Percentiles rank a stretch among this genome's conserved stretches.
These are phyloP conservation scores for Rapana venosa DNA, from an alignment of 2,888 invertebrate genomes.

Conservation along the genomic window DNA sequence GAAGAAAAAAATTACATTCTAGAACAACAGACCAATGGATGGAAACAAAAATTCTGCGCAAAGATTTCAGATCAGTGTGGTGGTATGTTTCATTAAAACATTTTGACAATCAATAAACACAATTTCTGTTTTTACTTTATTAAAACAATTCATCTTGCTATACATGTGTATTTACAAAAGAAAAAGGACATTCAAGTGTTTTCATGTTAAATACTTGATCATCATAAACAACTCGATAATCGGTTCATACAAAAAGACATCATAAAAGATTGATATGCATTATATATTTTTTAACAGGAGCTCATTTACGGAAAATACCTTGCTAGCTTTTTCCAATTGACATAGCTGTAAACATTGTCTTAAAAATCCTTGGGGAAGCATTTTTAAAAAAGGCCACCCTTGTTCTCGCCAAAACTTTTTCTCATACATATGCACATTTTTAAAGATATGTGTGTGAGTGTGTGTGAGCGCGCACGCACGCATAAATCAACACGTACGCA, in stretches of 20 bases:
- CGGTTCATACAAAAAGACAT: no score
- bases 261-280: no score
- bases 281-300: no score
- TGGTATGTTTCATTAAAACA: not conserved
- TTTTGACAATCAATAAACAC: not conserved
- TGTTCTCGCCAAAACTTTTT: not conserved
- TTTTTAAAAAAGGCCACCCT: not conserved
- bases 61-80: not conserved
- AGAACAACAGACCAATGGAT: no score
- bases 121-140: not conserved
- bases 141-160: not conserved
- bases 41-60: not conserved
- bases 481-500: not conserved
- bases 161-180: slow-evolving; percentile 2
- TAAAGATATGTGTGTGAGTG: no score
- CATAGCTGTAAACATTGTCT: no score
- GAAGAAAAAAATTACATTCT: no score
- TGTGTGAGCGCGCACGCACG: no score
- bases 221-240: not conserved
- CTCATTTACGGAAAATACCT: no score
- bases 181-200: not conserved
- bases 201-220: not conserved
- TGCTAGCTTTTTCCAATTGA: no score
- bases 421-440: not conserved
- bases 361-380: not conserved